Percentiles rank a stretch among this genome's conserved stretches.
Conservation (phyloP, 2,113 vertebrate species). For the Seriola rivoliana region DNA sequence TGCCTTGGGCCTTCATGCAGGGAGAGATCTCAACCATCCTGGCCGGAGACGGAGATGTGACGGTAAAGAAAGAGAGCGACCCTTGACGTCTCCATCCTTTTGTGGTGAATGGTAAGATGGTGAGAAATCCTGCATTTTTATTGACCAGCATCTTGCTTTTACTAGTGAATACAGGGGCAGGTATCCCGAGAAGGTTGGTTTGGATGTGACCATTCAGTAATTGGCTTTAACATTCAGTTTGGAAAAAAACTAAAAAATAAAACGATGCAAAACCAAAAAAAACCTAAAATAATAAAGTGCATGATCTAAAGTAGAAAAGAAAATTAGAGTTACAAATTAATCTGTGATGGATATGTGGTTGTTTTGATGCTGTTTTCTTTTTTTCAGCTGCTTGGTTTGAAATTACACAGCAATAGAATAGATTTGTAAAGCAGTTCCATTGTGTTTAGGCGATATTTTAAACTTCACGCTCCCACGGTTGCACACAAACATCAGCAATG, state of each 20-base stretch:
- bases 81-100: constrained; percentile 70
- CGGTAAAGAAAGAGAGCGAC: constrained; percentile 90
- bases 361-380: not conserved
- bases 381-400: not conserved
- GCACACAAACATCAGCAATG: not conserved
- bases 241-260: not conserved
- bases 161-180: not conserved
- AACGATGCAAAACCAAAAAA: too few species aligned
- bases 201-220: not conserved
- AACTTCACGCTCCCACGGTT: not conserved
- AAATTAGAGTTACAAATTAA: not conserved
- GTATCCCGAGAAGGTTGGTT: not conserved
- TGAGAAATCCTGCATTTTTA: not conserved
- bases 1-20: constrained; percentile 96
- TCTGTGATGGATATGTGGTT: not conserved
- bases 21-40: constrained; percentile 93
- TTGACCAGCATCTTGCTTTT: not conserved
- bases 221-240: not conserved
- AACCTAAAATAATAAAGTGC: too few species aligned
- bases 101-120: constrained; percentile 67
- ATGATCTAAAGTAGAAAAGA: too few species aligned
- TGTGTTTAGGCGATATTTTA: not conserved
- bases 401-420: too few species aligned
- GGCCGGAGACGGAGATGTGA: constrained; percentile 88
- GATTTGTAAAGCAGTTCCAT: not conserved